These are phyloP conservation scores for Notolepis coatsorum DNA, from an alignment of 2,797 vertebrate species.

Conservation along the genomic window DNA sequence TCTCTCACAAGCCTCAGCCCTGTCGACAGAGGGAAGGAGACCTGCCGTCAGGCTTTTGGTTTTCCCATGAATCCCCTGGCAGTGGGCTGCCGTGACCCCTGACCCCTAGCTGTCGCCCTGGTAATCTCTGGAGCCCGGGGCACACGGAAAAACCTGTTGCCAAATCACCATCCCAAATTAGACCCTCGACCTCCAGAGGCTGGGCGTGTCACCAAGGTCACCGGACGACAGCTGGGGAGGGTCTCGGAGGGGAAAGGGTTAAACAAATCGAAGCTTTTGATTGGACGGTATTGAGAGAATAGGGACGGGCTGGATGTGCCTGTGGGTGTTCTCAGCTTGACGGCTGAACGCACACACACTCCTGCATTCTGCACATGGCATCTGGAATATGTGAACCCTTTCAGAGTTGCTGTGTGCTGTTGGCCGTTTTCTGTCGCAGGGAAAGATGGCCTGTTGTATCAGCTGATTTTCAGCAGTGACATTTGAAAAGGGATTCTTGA, in stretches of 20 bases:
- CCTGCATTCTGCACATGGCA: slow-evolving; percentile 58
- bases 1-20: slow-evolving; percentile 44
- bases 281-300: slow-evolving; percentile 50
- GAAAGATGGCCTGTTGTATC: slow-evolving; percentile 39
- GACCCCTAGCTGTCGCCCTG: slow-evolving; percentile 52
- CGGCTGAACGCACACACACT: slow-evolving; percentile 53
- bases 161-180: slow-evolving; percentile 73
- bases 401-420: slow-evolving; percentile 16
- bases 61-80: slow-evolving; percentile 71
- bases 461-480: slow-evolving; percentile 57
- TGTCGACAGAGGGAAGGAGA: slow-evolving; percentile 56
- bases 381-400: slow-evolving; percentile 43
- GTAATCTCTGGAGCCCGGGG: slow-evolving; percentile 62
- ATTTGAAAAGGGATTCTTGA: slow-evolving; percentile 51
- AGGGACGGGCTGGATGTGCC: slow-evolving; percentile 49
- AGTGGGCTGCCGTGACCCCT: slow-evolving; percentile 63
- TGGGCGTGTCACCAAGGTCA: slow-evolving; percentile 45
- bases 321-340: slow-evolving; percentile 53
- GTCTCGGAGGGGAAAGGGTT: slow-evolving; percentile 46
- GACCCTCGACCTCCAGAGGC: slow-evolving; percentile 68
- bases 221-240: slow-evolving; percentile 56
- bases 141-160: slow-evolving; percentile 69
- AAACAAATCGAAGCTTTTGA: slow-evolving; percentile 69
- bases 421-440: slow-evolving; percentile 26
- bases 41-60: slow-evolving; percentile 52